These are phyloP conservation scores for Syngnathus typhle DNA, from an alignment of 2,113 vertebrate species.

Conservation along the genomic window DNA sequence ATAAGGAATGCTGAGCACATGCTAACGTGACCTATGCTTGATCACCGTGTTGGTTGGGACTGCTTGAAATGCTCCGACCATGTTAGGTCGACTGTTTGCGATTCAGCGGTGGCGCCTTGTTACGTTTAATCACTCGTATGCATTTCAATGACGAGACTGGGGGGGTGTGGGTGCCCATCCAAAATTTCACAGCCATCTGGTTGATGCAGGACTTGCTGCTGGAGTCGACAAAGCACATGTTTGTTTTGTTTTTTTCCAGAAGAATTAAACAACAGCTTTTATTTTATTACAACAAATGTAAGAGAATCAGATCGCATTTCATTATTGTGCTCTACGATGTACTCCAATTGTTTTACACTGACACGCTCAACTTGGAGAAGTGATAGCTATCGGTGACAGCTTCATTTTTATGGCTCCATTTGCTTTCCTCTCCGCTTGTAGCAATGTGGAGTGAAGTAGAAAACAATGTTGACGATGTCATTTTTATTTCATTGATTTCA, in stretches of 20 bases:
- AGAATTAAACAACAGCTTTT: background rate
- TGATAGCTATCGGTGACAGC: background rate
- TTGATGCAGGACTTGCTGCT: background rate
- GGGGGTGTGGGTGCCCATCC: background rate
- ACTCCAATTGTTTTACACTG: background rate
- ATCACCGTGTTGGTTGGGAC: constrained; percentile 17
- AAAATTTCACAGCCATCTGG: constrained; percentile 5
- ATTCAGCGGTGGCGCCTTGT: constrained; percentile 8
- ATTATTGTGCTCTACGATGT: background rate
- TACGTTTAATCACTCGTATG: constrained; percentile 7
- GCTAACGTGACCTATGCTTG: constrained; percentile 21
- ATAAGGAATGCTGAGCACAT: constrained; percentile 20
- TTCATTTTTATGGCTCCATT: background rate
- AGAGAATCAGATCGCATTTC: too few relatives aligned
- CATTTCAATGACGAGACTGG: constrained; percentile 8
- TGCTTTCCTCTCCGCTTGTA: too few relatives aligned
- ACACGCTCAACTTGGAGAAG: background rate
- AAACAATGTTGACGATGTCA: too few relatives aligned
- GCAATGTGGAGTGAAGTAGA: too few relatives aligned
- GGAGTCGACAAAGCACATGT: background rate
- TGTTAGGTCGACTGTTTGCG: constrained; percentile 12
- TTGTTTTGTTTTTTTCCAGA: background rate
- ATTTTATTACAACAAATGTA: background rate
- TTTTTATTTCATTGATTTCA: too few relatives aligned
- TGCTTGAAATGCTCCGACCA: constrained; percentile 21